phyloP scores from a whole-genome alignment of 2,888 invertebrate species.

The Hipparchia semele region DNA sequence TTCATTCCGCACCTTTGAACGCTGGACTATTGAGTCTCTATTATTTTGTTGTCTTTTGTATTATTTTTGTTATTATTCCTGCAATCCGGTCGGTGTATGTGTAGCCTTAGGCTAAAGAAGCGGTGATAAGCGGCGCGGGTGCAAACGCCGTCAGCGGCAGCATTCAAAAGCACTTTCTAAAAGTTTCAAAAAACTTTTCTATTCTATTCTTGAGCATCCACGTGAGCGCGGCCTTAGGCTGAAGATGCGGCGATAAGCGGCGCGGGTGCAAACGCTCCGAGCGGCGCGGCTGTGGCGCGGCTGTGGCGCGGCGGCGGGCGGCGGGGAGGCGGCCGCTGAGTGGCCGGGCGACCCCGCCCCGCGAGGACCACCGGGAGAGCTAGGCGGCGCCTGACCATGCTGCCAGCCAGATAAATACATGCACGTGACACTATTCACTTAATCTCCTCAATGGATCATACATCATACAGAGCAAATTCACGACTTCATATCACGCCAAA shows the following conservation, averaged over 20 bases:
- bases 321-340: slow-evolving; percentile 64
- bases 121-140: slow-evolving; percentile 70
- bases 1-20: no score
- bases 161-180: no score
- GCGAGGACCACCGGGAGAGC: slow-evolving; percentile 82
- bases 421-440: slow-evolving; percentile 65
- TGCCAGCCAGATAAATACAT: slow-evolving; percentile 52
- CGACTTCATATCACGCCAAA: slow-evolving; percentile 34
- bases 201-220: no score
- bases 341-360: slow-evolving; percentile 80
- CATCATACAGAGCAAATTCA: slow-evolving; percentile 47
- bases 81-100: no score
- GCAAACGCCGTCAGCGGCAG: slow-evolving; percentile 38
- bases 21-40: no score
- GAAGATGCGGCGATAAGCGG: slow-evolving; percentile 78
- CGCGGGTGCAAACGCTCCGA: slow-evolving; percentile 53
- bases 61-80: no score
- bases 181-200: no score
- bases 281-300: slow-evolving; percentile 43
- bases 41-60: no score
- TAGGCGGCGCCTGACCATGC: slow-evolving; percentile 66
- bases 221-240: slow-evolving; percentile 52
- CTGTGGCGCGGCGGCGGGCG: slow-evolving; percentile 44
- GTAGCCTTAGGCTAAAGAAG: slow-evolving; percentile 70
- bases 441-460: slow-evolving; percentile 53